Percentiles rank a stretch among this genome's conserved stretches.
Evolutionary conservation across 2,888 invertebrate species (phyloP).

Genomic region (Podabrus alpinus): DNA sequence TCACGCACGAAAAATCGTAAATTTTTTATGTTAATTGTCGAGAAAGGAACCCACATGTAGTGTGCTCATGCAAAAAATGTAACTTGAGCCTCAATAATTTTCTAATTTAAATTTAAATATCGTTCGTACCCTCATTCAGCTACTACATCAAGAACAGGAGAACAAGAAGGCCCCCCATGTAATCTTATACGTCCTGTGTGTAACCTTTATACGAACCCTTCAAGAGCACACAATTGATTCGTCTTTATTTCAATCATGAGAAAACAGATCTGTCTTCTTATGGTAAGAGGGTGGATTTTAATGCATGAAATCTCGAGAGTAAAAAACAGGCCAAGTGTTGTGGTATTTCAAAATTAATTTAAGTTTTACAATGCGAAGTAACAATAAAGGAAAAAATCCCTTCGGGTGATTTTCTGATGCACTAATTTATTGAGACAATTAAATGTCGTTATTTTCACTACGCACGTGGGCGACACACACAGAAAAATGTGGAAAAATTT

Average conservation of each 20-base stretch:
- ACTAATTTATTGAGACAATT: not conserved
- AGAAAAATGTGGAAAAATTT: not conserved
- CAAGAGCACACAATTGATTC: conserved; percentile 33
- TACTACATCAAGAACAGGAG: conserved; percentile 26
- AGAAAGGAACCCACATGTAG: conserved; percentile 18
- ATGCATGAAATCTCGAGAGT: not conserved
- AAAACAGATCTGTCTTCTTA: conserved; percentile 16
- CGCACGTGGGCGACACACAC: not conserved
- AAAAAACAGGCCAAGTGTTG: not conserved
- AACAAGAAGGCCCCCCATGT: conserved; percentile 34
- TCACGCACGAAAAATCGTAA: not conserved
- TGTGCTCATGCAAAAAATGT: conserved; percentile 24
- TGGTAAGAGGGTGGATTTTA: not conserved
- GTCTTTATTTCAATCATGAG: conserved; percentile 36
- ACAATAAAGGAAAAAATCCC: not conserved
- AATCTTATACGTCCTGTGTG: conserved; percentile 36
- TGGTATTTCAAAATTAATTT: not conserved
- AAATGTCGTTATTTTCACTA: not conserved
- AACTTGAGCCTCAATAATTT: conserved; percentile 34
- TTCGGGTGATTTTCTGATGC: not conserved
- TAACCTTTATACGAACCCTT: conserved; percentile 40
- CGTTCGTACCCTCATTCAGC: conserved; percentile 25
- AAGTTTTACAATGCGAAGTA: not conserved
- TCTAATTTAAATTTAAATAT: conserved; percentile 35
- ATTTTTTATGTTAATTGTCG: not conserved